phyloP scores from a whole-genome alignment of 1,140 invertebrate species.

The Phortica variegata region DNA sequence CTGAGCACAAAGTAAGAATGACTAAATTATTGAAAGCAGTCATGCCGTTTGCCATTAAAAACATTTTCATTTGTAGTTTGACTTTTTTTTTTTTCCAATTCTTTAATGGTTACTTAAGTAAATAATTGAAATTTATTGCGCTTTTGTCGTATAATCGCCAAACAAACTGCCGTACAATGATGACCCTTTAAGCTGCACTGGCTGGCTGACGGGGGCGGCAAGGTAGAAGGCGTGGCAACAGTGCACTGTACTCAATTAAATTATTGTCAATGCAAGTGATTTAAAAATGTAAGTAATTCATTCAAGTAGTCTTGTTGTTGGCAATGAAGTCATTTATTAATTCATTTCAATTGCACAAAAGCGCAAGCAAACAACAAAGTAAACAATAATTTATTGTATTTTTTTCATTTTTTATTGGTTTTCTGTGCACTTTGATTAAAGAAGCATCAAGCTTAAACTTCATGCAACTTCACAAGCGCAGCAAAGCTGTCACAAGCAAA shows the following conservation, averaged over 20 bases:
- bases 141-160: slow-evolving; percentile 3
- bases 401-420: background rate
- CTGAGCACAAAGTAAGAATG: too few relatives aligned
- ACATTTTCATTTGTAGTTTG: background rate
- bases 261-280: slow-evolving; percentile 29
- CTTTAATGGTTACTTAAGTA: slow-evolving; percentile 40
- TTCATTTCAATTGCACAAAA: background rate
- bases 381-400: slow-evolving; percentile 10
- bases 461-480: too few relatives aligned
- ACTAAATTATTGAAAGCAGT: too few relatives aligned
- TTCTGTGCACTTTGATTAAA: too few relatives aligned
- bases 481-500: too few relatives aligned
- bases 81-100: slow-evolving; percentile 14
- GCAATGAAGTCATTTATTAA: background rate
- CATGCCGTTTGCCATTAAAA: background rate
- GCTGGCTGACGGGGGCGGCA: slow-evolving; percentile 1
- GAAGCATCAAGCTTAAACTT: too few relatives aligned
- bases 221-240: slow-evolving; percentile 13
- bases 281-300: slow-evolving; percentile 29
- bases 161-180: too few relatives aligned
- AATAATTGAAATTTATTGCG: slow-evolving; percentile 48
- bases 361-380: background rate
- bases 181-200: too few relatives aligned
- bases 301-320: background rate
- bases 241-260: slow-evolving; percentile 27